Conservation (phyloP, 2,113 vertebrate genomes). For the chimpanzee (Pan troglodytes) region DNA sequence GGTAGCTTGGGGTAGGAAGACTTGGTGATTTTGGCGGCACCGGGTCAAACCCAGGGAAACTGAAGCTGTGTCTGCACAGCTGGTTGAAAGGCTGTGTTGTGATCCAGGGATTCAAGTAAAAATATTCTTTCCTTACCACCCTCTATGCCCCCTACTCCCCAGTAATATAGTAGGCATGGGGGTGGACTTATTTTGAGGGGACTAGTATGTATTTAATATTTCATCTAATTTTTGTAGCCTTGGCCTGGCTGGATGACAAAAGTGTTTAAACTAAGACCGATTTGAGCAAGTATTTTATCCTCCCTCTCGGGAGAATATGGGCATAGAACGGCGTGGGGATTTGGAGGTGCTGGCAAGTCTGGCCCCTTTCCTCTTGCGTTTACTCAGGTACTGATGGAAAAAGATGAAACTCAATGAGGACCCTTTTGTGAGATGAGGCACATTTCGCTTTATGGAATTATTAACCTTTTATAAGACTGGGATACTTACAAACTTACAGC, state of each 20-base stretch:
- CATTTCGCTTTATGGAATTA: conserved; percentile 68
- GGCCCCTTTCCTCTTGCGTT: neutral
- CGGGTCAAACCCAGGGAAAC: neutral
- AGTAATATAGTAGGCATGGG: neutral
- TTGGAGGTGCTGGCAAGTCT: neutral
- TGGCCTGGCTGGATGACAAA: neutral
- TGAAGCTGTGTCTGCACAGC: too few species aligned
- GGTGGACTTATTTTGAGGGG: neutral
- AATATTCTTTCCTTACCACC: neutral
- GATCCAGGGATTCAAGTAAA: neutral
- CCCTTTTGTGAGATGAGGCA: neutral
- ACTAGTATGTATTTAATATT: neutral
- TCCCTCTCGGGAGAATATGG: neutral
- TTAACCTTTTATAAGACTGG: conserved; percentile 72
- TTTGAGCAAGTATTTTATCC: neutral
- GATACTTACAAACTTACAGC: conserved; percentile 69
- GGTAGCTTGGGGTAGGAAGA: neutral
- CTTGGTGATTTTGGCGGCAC: neutral
- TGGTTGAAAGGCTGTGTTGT: neutral
- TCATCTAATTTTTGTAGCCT: neutral
- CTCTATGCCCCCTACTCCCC: neutral
- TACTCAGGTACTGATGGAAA: neutral
- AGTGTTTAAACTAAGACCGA: neutral
- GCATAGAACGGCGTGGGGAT: neutral
- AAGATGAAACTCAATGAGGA: neutral